Percentiles rank a stretch among this genome's conserved stretches.
These are phyloP conservation scores for Trachymyrmex septentrionalis DNA, from an alignment of 1,140 invertebrate species.

Conservation along the genomic window DNA sequence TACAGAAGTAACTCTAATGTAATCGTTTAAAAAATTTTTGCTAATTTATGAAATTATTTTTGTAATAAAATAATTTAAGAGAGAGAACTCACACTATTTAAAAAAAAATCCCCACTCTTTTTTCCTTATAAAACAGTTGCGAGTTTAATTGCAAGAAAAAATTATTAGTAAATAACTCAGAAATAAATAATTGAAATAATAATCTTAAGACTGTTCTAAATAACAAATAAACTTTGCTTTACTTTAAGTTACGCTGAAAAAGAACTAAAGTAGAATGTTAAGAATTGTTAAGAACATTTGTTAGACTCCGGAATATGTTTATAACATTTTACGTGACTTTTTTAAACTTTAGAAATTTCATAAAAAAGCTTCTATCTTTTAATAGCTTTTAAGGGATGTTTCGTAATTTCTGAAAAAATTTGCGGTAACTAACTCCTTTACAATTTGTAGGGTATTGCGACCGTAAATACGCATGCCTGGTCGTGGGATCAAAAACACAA, in stretches of 20 bases:
- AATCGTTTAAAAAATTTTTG: background rate
- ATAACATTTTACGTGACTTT: background rate
- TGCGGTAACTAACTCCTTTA: background rate
- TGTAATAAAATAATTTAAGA: background rate
- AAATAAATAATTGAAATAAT: conserved; percentile 26
- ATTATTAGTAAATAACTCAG: background rate
- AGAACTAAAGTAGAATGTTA: background rate
- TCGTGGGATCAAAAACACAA: background rate
- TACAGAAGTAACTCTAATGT: background rate
- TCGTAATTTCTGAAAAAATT: background rate
- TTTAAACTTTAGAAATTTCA: background rate
- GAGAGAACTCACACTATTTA: background rate
- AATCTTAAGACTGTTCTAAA: background rate
- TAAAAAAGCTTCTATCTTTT: background rate
- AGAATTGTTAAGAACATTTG: background rate
- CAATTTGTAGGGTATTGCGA: conserved; percentile 5
- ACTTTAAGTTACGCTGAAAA: background rate
- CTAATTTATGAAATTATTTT: conserved; percentile 21
- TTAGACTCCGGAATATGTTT: background rate
- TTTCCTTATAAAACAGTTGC: background rate
- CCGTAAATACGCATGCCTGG: background rate
- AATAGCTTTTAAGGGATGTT: background rate
- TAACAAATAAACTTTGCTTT: background rate
- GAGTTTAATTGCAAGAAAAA: background rate
- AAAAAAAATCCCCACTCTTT: background rate